phyloP scores from a whole-genome alignment of 2,888 invertebrate genomes.

The Druceiella hillmani region DNA sequence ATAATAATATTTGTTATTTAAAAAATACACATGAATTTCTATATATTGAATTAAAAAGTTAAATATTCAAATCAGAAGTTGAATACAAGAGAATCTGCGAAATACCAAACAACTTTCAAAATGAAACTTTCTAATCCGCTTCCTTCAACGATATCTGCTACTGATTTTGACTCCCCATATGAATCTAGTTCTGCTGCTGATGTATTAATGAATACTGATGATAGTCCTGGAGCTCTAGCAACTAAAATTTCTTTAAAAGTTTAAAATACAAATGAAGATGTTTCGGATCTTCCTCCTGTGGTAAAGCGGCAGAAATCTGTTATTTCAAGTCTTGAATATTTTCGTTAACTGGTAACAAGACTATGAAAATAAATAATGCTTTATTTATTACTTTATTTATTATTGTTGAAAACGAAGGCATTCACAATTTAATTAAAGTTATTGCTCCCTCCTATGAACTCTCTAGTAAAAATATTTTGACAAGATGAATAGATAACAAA shows the following conservation, averaged over 20 bases:
- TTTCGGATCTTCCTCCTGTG: constrained; percentile 8
- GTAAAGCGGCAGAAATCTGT: no score
- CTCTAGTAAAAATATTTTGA: constrained; percentile 21
- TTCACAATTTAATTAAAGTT: constrained; percentile 22
- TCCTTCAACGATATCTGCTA: not conserved
- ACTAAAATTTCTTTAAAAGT: constrained; percentile 6
- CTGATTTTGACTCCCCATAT: constrained; percentile 2
- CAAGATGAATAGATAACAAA: constrained; percentile 24
- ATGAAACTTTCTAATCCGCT: constrained; percentile 1
- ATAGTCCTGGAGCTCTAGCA: constrained; percentile 1
- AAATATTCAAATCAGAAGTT: constrained; percentile 2
- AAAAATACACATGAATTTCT: constrained; percentile 10
- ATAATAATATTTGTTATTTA: constrained; percentile 21
- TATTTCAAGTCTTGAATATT: constrained; percentile 18
- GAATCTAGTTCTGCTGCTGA: constrained; percentile 2
- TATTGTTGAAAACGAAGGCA: constrained; percentile 19
- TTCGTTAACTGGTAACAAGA: constrained; percentile 22
- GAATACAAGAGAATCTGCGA: constrained; percentile 1
- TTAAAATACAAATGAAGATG: constrained; percentile 12
- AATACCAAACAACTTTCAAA: constrained; percentile 2
- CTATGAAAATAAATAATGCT: constrained; percentile 21
- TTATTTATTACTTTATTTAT: constrained; percentile 23
- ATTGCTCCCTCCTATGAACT: constrained; percentile 23
- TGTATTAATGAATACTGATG: constrained; percentile 1
- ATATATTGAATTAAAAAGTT: constrained; percentile 4